phyloP scores from a whole-genome alignment of 2,888 invertebrate genomes.

The Uloborus plumipes region DNA sequence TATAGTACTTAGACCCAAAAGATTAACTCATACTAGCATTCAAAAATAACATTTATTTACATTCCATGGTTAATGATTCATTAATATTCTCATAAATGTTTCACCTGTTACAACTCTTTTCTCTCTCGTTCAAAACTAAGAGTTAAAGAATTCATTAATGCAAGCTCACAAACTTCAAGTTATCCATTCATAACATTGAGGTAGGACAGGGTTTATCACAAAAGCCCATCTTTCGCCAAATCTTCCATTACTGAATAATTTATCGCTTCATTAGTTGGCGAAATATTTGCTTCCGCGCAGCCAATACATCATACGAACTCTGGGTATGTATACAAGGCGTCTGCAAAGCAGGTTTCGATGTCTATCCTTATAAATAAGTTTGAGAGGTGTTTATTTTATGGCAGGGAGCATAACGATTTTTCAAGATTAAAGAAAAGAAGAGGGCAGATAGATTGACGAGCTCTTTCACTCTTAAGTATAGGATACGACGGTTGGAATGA shows the following conservation, averaged over 20 bases:
- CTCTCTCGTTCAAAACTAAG: too few species aligned
- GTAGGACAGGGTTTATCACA: conserved; percentile 24
- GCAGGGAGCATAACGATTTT: conserved; percentile 22
- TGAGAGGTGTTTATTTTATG: conserved; percentile 46
- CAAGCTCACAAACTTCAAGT: background rate
- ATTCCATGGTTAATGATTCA: too few species aligned
- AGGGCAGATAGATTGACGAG: background rate
- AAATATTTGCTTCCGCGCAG: conserved; percentile 31
- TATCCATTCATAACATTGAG: conserved; percentile 20
- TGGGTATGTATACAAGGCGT: conserved; percentile 10
- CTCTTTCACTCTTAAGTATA: background rate
- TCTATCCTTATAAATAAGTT: conserved; percentile 35
- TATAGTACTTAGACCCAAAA: too few species aligned
- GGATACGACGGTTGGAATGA: too few species aligned
- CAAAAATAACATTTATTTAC: too few species aligned
- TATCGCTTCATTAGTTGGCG: conserved; percentile 58
- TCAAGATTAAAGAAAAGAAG: conserved; percentile 26
- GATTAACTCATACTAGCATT: too few species aligned
- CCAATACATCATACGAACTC: conserved; percentile 29
- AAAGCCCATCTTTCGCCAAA: conserved; percentile 40
- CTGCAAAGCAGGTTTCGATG: background rate
- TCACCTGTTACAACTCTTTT: too few species aligned
- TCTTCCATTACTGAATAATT: conserved; percentile 53
- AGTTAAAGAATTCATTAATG: background rate
- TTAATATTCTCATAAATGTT: too few species aligned